Conservation (phyloP, 1,140 invertebrate species). For the Druon quercuslanigerum region DNA sequence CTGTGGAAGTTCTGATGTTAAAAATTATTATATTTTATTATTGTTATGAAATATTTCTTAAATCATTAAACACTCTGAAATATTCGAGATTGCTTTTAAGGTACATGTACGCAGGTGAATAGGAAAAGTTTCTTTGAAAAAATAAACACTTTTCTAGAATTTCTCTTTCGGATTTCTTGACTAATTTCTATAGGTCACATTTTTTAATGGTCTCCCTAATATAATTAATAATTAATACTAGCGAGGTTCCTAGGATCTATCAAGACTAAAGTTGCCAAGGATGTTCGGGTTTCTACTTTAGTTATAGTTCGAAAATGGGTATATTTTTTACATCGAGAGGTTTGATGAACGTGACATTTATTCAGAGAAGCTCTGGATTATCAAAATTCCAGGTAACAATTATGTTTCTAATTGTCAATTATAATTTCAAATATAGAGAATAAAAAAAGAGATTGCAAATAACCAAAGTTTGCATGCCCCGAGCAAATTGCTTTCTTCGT, state of each 20-base stretch:
- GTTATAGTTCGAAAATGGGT: neutral
- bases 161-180: neutral
- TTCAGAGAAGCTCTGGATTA: neutral
- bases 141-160: constrained; percentile 29
- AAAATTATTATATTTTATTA: neutral
- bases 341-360: neutral
- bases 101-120: constrained; percentile 16
- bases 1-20: neutral
- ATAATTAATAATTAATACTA: constrained; percentile 17
- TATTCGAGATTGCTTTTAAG: constrained; percentile 4
- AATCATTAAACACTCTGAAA: neutral
- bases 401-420: too few species aligned
- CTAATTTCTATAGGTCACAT: constrained; percentile 1
- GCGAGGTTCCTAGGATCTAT: neutral
- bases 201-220: constrained; percentile 5
- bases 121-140: constrained; percentile 24
- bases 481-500: too few species aligned
- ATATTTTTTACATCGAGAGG: constrained; percentile 9
- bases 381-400: too few species aligned
- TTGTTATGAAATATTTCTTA: neutral
- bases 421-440: too few species aligned
- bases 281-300: neutral
- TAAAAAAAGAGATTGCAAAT: neutral
- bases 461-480: too few species aligned
- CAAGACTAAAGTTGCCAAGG: neutral